Base-by-base conservation (phyloP, 2,888 invertebrate genomes). In the Parascotia fuliginaria region DNA sequence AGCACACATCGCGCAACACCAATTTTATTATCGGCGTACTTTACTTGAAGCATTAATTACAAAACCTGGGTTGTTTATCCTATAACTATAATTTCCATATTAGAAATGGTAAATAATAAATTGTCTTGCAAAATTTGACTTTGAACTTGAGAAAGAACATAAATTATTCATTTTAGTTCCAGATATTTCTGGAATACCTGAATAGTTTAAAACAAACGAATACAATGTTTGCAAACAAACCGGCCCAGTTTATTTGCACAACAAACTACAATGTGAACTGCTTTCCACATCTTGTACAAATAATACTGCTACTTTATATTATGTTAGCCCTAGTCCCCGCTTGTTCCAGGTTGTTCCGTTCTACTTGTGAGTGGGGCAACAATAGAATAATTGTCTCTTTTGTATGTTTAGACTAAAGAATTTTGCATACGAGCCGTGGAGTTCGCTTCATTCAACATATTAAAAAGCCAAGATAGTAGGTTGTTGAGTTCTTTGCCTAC, bases 201-300 rank as follows among this genome's bases (percentile, higher is more conserved):
- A 22, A n/a, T 41, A 22, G 32, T 41, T 19, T 5, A 2, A 22
- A 24, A 13, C 16, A 11, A 28, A 9, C 19, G 24, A 24, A 11
- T 13, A 9, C 9, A 32, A 45, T 33, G 15, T 33, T 45, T 37
- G 29, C 9, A 24, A n/a, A n/a, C 29, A 4, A 29, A 29, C 19
- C 13, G 2, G 6, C 9, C 14, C n/a, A 29, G 19, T 29, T n/a
- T 43, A 22, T 37, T 37, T 11, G 16, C 2, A 16, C 9, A 9
- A 9, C 6, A 9, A 29, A 40, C 28, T n/a, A 11, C 15, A 16
- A 11, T 16, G 9, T 27, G 11, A 4, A 9, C 38, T 27, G 28
- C 29, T 29, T 29, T 22, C 38, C 32, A 14, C 12, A 27, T 27
- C 14, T 19, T 45, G 38, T 38, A 39, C 39, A 45, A 45, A 45